Percentiles rank a stretch among this genome's conserved stretches.
Evolutionary conservation across 1,140 invertebrate genomes (phyloP).

Genomic region (Danaus plexippus): DNA sequence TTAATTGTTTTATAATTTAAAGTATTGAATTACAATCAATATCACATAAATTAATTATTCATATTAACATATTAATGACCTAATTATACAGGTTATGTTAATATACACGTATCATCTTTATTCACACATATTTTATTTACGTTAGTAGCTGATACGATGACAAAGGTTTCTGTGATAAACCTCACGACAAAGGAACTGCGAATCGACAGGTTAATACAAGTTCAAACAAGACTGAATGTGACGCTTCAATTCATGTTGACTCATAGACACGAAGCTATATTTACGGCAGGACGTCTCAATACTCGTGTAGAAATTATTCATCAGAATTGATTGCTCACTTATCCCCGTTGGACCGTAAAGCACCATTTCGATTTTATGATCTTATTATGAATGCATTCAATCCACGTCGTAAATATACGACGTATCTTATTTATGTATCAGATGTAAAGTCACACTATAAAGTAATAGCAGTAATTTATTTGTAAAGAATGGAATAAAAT

Average conservation of each 20-base stretch:
- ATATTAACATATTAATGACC: too few relatives aligned
- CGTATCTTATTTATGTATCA: too few relatives aligned
- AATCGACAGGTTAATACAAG: conserved; percentile 50
- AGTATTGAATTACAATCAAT: too few relatives aligned
- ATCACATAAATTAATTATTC: too few relatives aligned
- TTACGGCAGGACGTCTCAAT: conserved; percentile 21
- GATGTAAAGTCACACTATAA: too few relatives aligned
- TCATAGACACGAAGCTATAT: conserved; percentile 16
- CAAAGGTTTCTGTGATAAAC: conserved; percentile 27
- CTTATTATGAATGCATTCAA: conserved; percentile 16
- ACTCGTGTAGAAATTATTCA: conserved; percentile 17
- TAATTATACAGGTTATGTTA: too few relatives aligned
- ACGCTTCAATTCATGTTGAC: conserved; percentile 17
- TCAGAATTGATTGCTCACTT: conserved; percentile 18
- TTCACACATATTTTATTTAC: too few relatives aligned
- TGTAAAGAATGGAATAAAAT: too few relatives aligned
- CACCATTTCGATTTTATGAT: conserved; percentile 15
- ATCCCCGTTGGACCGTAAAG: conserved; percentile 11
- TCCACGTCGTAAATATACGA: conserved; percentile 3
- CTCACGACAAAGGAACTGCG: conserved; percentile 42
- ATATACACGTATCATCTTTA: too few relatives aligned
- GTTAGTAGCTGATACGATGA: too few relatives aligned
- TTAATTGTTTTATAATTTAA: too few relatives aligned
- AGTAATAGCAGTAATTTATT: too few relatives aligned
- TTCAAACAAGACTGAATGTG: conserved; percentile 21